Evolutionary conservation across 1,140 invertebrate species (phyloP).

Genomic region (Maconellicoccus hirsutus): DNA sequence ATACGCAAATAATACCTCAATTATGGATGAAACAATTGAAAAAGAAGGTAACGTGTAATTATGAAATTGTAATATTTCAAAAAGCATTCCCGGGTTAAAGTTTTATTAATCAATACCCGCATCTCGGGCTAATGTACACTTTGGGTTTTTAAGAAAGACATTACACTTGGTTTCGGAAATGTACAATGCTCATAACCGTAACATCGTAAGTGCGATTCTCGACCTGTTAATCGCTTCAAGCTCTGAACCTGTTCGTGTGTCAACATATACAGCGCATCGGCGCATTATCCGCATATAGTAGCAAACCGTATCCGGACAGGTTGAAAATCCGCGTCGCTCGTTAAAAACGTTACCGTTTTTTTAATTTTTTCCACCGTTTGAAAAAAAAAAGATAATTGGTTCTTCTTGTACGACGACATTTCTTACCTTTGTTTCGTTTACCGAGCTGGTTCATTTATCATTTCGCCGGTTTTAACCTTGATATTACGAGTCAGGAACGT

Average conservation of each 20-base stretch:
- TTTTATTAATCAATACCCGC: constrained; percentile 9
- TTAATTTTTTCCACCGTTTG: background rate
- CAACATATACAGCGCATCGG: too few species aligned
- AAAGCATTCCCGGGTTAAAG: background rate
- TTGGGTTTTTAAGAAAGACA: background rate
- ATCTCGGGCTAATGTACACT: background rate
- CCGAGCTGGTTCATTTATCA: constrained; percentile 2
- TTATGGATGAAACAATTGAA: background rate
- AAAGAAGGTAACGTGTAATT: background rate
- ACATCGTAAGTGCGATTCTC: too few species aligned
- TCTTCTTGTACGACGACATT: constrained; percentile 18
- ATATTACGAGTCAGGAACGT: constrained; percentile 17
- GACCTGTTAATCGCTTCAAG: background rate
- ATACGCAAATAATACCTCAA: constrained; percentile 1
- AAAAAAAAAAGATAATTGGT: constrained; percentile 20
- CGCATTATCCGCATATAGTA: background rate
- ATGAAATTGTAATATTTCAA: background rate
- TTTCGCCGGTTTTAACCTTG: constrained; percentile 16
- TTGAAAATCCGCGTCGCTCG: background rate
- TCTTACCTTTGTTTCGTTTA: background rate
- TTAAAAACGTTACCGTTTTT: background rate
- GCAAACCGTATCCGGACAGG: background rate
- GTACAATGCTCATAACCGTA: too few species aligned
- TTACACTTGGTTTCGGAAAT: too few species aligned
- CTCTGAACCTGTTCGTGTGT: constrained; percentile 5